phyloP scores from a whole-genome alignment of 1,140 invertebrate species.

The Drosophila aff. region DNA sequence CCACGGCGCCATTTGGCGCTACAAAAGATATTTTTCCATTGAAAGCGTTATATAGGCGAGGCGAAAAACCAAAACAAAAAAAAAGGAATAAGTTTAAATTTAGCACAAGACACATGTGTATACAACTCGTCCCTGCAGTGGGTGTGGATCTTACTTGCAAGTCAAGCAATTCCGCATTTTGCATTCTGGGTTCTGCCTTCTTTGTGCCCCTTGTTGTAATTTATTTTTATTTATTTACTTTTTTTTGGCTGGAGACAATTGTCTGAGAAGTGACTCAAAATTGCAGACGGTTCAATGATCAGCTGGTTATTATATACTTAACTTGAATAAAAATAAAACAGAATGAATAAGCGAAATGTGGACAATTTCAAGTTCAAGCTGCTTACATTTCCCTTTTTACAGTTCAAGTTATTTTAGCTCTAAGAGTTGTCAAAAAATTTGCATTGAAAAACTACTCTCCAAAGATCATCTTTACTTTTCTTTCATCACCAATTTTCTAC shows the following conservation, averaged over 20 bases:
- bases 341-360: neutral
- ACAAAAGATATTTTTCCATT: slow-evolving; percentile 82
- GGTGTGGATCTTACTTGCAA: slow-evolving; percentile 41
- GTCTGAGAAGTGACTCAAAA: slow-evolving; percentile 38
- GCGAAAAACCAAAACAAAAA: neutral
- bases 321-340: neutral
- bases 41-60: slow-evolving; percentile 63
- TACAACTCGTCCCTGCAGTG: slow-evolving; percentile 39
- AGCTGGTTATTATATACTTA: slow-evolving; percentile 7
- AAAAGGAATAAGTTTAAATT: slow-evolving; percentile 74
- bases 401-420: neutral
- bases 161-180: slow-evolving; percentile 47
- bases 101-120: slow-evolving; percentile 72
- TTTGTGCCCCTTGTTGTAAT: slow-evolving; percentile 42
- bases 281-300: slow-evolving; percentile 65
- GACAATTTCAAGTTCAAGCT: neutral
- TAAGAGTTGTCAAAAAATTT: neutral
- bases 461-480: slow-evolving; percentile 39
- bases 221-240: slow-evolving; percentile 16
- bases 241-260: slow-evolving; percentile 63
- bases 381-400: neutral
- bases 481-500: slow-evolving; percentile 9
- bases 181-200: slow-evolving; percentile 42
- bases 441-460: slow-evolving; percentile 23
- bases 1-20: slow-evolving; percentile 81